These are phyloP conservation scores for Drosophila prolongata DNA, from an alignment of 2,888 invertebrate species.

Conservation along the genomic window DNA sequence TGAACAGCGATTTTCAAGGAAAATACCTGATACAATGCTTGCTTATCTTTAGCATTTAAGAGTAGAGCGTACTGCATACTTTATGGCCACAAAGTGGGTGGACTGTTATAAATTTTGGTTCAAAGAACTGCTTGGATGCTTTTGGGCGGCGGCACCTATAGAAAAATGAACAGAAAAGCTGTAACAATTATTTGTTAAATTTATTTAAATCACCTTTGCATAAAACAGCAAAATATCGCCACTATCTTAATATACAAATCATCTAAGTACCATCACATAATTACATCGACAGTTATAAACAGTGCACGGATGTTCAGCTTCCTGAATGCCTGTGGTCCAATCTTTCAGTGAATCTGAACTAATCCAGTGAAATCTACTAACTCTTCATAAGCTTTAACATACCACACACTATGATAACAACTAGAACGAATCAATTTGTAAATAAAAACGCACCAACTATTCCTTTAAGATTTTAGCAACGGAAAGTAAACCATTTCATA, in stretches of 20 bases:
- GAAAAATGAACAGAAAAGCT: background rate
- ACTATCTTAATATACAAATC: background rate
- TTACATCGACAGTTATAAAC: slow-evolving; percentile 22
- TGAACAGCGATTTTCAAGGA: background rate
- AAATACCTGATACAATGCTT: background rate
- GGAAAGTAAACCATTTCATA: slow-evolving; percentile 41
- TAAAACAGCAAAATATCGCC: background rate
- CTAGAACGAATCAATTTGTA: slow-evolving; percentile 67
- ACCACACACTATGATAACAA: slow-evolving; percentile 46
- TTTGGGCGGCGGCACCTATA: slow-evolving; percentile 11
- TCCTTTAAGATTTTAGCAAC: slow-evolving; percentile 73
- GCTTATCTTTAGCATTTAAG: background rate
- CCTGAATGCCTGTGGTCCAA: slow-evolving; percentile 17
- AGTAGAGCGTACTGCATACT: slow-evolving; percentile 7
- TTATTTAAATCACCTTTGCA: background rate
- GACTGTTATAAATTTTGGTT: slow-evolving; percentile 1
- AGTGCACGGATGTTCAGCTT: background rate
- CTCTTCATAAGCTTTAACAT: slow-evolving; percentile 73
- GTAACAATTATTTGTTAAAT: background rate
- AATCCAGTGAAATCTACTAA: slow-evolving; percentile 71
- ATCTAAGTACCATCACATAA: slow-evolving; percentile 1
- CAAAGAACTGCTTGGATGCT: background rate
- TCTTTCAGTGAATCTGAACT: slow-evolving; percentile 32
- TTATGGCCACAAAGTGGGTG: slow-evolving; percentile 2
- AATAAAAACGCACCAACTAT: slow-evolving; percentile 78